These are phyloP conservation scores for Archilochus colubris DNA, from an alignment of 2,113 vertebrate species.

Conservation along the genomic window DNA sequence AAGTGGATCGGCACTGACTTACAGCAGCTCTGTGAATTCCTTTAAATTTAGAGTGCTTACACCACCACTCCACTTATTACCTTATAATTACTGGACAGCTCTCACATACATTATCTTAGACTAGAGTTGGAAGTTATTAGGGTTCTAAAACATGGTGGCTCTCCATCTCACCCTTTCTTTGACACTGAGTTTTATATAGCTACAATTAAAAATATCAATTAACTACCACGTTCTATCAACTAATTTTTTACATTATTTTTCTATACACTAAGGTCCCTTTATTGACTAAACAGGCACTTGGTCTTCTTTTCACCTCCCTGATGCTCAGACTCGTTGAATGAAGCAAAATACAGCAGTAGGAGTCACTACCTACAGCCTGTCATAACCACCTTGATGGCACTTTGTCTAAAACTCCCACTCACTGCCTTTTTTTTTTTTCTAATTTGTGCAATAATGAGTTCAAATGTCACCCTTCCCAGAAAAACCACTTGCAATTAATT, in stretches of 20 bases:
- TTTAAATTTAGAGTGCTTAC: constrained; percentile 85
- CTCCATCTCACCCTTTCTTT: constrained; percentile 44
- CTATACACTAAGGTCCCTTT: background rate
- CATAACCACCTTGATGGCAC: background rate
- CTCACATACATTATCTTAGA: constrained; percentile 78
- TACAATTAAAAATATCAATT: constrained; percentile 64
- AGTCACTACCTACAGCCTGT: background rate
- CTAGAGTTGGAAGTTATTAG: constrained; percentile 79
- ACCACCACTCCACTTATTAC: constrained; percentile 80
- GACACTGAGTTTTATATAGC: constrained; percentile 66
- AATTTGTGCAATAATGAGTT: background rate
- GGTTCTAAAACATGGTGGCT: constrained; percentile 74
- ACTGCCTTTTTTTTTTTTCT: background rate
- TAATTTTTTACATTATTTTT: background rate
- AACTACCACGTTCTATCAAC: constrained; percentile 35
- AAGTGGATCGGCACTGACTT: constrained; percentile 79
- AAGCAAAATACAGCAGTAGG: background rate
- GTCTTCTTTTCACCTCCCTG: background rate
- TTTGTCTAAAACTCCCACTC: background rate
- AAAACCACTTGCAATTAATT: background rate
- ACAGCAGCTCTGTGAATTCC: constrained; percentile 77
- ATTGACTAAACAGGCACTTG: background rate
- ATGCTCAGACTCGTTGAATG: background rate
- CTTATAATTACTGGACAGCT: constrained; percentile 80
- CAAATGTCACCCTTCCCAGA: background rate